These are phyloP conservation scores for Meiosimyza decipiens DNA, from an alignment of 2,888 invertebrate species.

Conservation along the genomic window DNA sequence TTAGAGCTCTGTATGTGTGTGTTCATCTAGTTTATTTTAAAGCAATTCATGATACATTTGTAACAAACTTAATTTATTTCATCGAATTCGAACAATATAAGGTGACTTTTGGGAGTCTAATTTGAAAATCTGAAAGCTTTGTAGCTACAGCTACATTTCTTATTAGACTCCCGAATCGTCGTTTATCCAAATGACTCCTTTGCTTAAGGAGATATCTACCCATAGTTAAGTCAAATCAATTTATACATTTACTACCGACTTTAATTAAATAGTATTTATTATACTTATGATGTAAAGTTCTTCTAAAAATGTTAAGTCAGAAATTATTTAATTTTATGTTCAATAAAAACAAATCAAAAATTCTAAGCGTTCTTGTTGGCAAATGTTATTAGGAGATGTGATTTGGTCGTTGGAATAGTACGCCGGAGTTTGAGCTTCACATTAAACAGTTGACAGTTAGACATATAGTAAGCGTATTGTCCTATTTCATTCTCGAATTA, in stretches of 20 bases:
- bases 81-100: neutral
- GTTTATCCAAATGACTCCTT: constrained; percentile 21
- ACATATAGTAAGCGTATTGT: too few species aligned
- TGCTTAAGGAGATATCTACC: too few species aligned
- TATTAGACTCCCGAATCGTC: constrained; percentile 67
- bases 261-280: neutral
- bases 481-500: too few species aligned
- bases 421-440: too few species aligned
- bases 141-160: constrained; percentile 50
- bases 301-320: constrained; percentile 35
- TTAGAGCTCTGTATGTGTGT: constrained; percentile 34
- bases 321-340: constrained; percentile 16
- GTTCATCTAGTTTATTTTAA: constrained; percentile 25
- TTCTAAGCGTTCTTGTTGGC: neutral
- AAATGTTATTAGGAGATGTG: too few species aligned
- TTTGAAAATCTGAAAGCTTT: constrained; percentile 55
- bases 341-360: constrained; percentile 19
- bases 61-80: neutral
- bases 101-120: constrained; percentile 66
- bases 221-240: too few species aligned
- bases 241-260: neutral
- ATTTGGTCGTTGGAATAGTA: too few species aligned
- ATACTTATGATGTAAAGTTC: neutral
- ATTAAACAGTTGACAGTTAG: too few species aligned
- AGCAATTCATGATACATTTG: constrained; percentile 6